These are phyloP conservation scores for Halesus radiatus DNA, from an alignment of 1,140 invertebrate genomes.

Conservation along the genomic window DNA sequence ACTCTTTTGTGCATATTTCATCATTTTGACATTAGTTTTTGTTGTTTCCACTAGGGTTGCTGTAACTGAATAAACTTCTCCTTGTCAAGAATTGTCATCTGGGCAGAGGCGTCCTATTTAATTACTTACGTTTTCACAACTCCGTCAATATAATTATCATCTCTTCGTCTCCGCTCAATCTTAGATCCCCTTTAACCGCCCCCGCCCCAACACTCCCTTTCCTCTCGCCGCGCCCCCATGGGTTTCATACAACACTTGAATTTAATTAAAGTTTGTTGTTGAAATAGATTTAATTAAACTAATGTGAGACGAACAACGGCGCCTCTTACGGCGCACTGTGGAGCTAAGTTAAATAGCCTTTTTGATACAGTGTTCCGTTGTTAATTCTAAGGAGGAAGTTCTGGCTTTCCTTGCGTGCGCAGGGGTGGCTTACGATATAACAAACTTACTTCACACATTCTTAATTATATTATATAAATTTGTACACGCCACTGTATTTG, in stretches of 20 bases:
- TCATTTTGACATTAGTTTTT: too few species aligned
- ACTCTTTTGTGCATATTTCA: too few species aligned
- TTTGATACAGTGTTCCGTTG: constrained; percentile 56
- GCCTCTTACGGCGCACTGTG: constrained; percentile 45
- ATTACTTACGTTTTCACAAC: too few species aligned
- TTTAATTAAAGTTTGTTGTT: constrained; percentile 59
- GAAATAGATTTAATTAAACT: constrained; percentile 59
- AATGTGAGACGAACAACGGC: constrained; percentile 56
- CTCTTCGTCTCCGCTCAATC: background rate
- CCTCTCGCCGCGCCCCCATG: constrained; percentile 1
- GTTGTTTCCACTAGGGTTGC: too few species aligned
- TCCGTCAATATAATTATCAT: background rate
- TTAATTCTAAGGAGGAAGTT: constrained; percentile 48
- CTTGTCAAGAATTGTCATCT: too few species aligned
- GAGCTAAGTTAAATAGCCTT: constrained; percentile 56
- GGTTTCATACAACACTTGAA: constrained; percentile 55
- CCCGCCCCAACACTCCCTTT: constrained; percentile 13
- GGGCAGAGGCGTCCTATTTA: too few species aligned
- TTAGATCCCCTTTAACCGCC: background rate
- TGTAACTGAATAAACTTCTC: too few species aligned
- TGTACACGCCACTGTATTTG: too few species aligned
- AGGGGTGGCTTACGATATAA: background rate
- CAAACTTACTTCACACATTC: too few species aligned
- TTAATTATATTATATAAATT: too few species aligned
- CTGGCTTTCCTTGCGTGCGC: constrained; percentile 8